Base-by-base conservation (phyloP, 1,140 invertebrate species). In the Apis cerana region DNA sequence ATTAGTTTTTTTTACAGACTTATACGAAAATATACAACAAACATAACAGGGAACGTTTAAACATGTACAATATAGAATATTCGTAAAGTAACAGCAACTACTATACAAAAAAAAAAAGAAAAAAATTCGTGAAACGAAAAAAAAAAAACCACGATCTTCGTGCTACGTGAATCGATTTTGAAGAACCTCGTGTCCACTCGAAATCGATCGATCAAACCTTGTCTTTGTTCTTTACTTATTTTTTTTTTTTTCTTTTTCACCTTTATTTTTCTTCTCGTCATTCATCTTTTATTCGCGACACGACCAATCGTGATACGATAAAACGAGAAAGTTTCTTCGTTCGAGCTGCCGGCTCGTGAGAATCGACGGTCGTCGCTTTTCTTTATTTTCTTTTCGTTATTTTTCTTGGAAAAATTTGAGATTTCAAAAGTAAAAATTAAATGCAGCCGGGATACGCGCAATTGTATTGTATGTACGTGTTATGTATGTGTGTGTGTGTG, bases 391-490 rank as follows among this genome's bases (percentile, higher is more conserved):
- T 13, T 62, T 62, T 62, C 27, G n/a, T 62, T 62, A 15, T 23
- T 62, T 56, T 72, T 58, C 11, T 58, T 72, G 59, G 72, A 11
- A 65, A 71, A 75, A 77, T 84, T 70, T 62, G 70, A 75, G 84
- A 84, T 71, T 67, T 76, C 33, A 84, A 84, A 84, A 75, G 75
- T 88, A 80, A 67, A 89, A 89, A 89, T 89, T 90, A 92, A 91
- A 85, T 92, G 90, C 89, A 89, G 84, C 87, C 88, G 82, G 88
- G 89, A 90, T 88, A 86, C 87, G 90, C 85, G 87, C 84, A 88
- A 90, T n/a, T 62, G 67, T 58, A 76, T 21, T 80, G 74, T 77
- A 61, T 86, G 83, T 85, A 58, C 65, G 67, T 75, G 33, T 86
- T 43, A 10, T 27, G 17, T 61, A 12, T 43, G 64, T 27, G 11